Evolutionary conservation across 2,113 vertebrate genomes (phyloP), one percentile per base, ranked within the genome.

Genomic region (Todiramphus saurophagus): DNA sequence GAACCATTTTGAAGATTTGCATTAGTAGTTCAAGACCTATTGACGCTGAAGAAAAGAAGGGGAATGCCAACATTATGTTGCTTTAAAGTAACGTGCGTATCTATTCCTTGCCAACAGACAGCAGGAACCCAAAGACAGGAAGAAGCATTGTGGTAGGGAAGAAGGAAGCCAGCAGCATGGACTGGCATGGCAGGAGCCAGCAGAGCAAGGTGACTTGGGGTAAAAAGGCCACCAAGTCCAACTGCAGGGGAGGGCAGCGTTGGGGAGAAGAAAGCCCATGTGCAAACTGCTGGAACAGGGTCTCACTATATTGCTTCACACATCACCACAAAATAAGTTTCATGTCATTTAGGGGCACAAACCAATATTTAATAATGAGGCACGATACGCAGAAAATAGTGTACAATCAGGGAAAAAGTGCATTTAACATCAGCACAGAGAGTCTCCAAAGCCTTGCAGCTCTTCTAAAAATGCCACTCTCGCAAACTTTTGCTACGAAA

Each of bases 1-100:
- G 79, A 92, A 63, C 51, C 72, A 53, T 96, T 97, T 96, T 93
- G 90, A 96, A 90, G 88, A 72, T 43, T 83, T 92, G 95, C 89
- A 93, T 85, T 92, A 89, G 79, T 95, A 96, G 95, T 89, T 95
- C 94, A 83, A 64, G 89, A 95, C 86, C 94, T 94, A 93, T 13
- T 79, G 89, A 66, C 94, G 94, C 7, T 0, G 74, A 96, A 89
- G 53, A 93, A 92, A 96, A 92, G 85, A 84, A 89, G 28, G n/a
- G 60, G 66, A 96, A 81, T 84, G 58, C 62, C 77, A 94, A 96
- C 96, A 96, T 66, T 63, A 60, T 89, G 90, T 90, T 84, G 50
- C 90, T 92, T 87, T 73, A 89, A 89, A 93, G 86, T 39, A 78
- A 66, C 7, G 2, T 91, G 91, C 94, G 91, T 88, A 80, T 94